Conservation (phyloP, 1,140 invertebrate genomes). For the Hylaeus volcanicus region DNA sequence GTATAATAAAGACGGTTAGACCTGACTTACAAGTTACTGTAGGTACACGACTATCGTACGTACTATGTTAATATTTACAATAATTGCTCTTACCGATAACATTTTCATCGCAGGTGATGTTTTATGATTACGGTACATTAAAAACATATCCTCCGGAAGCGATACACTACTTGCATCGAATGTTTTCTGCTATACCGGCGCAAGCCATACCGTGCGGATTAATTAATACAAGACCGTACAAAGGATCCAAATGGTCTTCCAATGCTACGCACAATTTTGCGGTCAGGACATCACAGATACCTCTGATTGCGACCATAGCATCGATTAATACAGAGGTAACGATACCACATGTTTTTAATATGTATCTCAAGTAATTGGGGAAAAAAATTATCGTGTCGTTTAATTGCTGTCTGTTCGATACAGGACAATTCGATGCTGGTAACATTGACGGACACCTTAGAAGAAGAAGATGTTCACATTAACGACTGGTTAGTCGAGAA, state of each 20-base stretch:
- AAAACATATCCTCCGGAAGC: constrained; percentile 62
- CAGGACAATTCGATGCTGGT: constrained; percentile 73
- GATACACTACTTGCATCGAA: constrained; percentile 70
- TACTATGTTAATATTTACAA: constrained; percentile 11
- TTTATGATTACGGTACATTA: constrained; percentile 77
- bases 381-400: no score
- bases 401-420: constrained; percentile 7
- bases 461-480: constrained; percentile 64
- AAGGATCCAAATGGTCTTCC: constrained; percentile 59
- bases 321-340: constrained; percentile 55
- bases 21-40: constrained; percentile 65
- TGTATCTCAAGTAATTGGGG: no score
- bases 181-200: constrained; percentile 69
- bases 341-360: constrained; percentile 16
- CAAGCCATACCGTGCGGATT: constrained; percentile 76
- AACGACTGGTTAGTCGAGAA: constrained; percentile 70
- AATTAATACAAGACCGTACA: constrained; percentile 65
- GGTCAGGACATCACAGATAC: constrained; percentile 31
- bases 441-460: constrained; percentile 65
- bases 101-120: constrained; percentile 69
- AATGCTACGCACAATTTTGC: constrained; percentile 54
- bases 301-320: constrained; percentile 59
- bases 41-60: constrained; percentile 36
- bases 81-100: constrained; percentile 13
- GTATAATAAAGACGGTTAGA: constrained; percentile 68